These are phyloP conservation scores for Galemys pyrenaicus DNA, from an alignment of 2,113 vertebrate genomes.

Conservation along the genomic window DNA sequence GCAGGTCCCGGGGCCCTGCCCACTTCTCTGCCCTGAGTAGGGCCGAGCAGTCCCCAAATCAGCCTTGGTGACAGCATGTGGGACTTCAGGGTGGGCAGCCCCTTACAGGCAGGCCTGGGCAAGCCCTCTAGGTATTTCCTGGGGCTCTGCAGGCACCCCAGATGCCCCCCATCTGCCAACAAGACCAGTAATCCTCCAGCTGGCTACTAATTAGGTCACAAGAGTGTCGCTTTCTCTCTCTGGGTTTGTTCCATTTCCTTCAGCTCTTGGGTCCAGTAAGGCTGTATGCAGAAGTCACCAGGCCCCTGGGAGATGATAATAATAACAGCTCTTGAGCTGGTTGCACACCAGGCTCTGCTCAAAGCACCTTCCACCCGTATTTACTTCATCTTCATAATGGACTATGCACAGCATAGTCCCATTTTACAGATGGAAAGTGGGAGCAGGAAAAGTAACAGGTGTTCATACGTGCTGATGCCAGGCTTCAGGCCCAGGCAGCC, in stretches of 20 bases:
- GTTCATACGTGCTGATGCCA: not conserved
- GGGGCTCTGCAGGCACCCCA: not conserved
- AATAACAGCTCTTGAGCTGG: not conserved
- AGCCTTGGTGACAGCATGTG: not conserved
- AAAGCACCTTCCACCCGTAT: fast-evolving
- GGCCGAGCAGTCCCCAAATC: not conserved
- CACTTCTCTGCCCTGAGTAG: not conserved
- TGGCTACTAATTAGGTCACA: not conserved
- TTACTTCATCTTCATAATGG: fast-evolving
- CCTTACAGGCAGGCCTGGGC: not conserved
- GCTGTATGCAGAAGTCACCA: not conserved
- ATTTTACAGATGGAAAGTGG: not conserved
- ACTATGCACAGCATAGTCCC: fast-evolving
- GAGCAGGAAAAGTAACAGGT: fast-evolving
- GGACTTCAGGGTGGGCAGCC: not conserved
- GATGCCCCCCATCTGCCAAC: not conserved
- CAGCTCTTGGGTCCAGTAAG: not conserved
- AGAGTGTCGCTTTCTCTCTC: not conserved
- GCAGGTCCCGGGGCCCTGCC: not conserved
- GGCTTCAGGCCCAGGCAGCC: not conserved
- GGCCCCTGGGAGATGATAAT: not conserved
- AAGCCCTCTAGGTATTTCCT: not conserved
- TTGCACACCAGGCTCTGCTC: not conserved
- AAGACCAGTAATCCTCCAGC: not conserved
- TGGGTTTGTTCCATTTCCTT: not conserved